Conservation (phyloP, 2,113 vertebrate genomes). For the Brachypteracias leptosomus region DNA sequence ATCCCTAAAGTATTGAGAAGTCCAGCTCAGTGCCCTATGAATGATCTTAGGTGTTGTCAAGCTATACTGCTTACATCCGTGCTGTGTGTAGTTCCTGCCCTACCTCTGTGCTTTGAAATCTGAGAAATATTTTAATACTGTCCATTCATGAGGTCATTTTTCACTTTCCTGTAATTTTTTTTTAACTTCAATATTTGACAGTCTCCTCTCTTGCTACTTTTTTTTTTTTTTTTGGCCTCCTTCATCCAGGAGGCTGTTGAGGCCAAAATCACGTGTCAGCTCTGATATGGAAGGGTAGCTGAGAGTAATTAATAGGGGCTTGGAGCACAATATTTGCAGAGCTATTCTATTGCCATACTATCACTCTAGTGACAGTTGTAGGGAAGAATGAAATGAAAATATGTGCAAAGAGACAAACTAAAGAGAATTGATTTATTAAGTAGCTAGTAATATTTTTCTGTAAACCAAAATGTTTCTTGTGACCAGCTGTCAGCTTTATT, state of each 20-base stretch:
- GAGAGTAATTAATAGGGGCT: neutral
- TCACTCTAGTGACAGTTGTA: neutral
- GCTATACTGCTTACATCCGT: neutral
- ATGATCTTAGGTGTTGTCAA: neutral
- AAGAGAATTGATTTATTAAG: neutral
- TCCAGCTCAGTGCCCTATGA: neutral
- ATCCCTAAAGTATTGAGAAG: too few species aligned
- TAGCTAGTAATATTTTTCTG: neutral
- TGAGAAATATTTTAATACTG: neutral
- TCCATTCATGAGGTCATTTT: neutral
- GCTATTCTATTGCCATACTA: neutral
- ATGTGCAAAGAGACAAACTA: neutral
- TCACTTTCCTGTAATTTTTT: neutral
- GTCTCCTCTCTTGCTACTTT: too few species aligned
- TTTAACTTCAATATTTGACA: neutral
- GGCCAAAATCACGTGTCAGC: neutral
- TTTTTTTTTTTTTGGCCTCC: neutral
- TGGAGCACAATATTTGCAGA: neutral
- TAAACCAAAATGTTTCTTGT: neutral
- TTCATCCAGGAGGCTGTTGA: neutral
- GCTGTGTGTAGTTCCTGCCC: neutral
- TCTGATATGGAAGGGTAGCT: neutral
- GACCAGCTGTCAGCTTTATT: neutral
- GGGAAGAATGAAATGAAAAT: neutral
- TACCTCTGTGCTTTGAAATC: neutral